Conservation (phyloP, 1,140 invertebrate genomes). For the Drosophila subpulchrella region DNA sequence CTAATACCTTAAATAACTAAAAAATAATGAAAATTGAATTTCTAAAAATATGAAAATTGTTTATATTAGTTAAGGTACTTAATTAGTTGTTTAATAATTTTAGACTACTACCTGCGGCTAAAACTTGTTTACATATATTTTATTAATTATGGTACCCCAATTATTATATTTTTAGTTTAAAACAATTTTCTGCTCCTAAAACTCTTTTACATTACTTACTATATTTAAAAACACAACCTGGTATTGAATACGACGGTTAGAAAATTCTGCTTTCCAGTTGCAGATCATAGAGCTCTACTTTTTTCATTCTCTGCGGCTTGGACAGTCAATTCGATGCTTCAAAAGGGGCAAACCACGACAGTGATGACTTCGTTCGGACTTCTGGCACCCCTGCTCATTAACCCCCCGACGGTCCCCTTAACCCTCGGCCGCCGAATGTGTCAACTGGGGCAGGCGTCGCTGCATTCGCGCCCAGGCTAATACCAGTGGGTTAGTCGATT, state of each 20-base stretch:
- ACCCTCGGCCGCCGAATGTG: background rate
- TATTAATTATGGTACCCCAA: no score
- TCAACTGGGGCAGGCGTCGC: constrained; percentile 12
- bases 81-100: no score
- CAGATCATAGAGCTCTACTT: background rate
- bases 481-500: constrained; percentile 8
- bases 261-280: background rate
- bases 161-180: no score
- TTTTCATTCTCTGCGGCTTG: background rate
- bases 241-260: background rate
- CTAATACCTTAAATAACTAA: no score
- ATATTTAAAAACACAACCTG: no score
- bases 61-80: no score
- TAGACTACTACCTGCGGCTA: no score
- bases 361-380: background rate
- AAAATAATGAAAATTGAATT: no score
- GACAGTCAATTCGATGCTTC: background rate
- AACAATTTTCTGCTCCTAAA: no score
- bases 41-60: no score
- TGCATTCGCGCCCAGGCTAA: constrained; percentile 27
- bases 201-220: no score
- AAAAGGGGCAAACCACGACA: background rate
- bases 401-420: background rate
- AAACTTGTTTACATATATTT: no score
- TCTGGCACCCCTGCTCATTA: constrained; percentile 10